Conservation (phyloP, 2,113 vertebrate species). For the Copsychus sechellarum region DNA sequence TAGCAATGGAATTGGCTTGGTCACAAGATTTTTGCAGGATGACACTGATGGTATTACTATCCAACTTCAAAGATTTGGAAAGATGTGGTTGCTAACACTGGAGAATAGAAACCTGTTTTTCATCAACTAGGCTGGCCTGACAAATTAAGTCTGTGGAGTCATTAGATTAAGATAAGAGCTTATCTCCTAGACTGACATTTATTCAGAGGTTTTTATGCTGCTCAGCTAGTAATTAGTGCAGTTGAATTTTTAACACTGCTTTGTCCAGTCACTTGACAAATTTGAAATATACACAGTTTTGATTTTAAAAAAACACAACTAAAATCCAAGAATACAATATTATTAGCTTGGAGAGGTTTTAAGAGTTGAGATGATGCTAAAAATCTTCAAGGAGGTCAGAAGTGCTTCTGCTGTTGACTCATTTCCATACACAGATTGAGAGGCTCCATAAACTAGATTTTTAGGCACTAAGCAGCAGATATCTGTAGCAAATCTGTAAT, state of each 20-base stretch:
- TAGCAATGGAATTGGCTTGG: slow-evolving; percentile 81
- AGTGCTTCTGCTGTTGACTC: slow-evolving; percentile 46
- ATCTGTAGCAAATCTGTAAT: slow-evolving; percentile 57
- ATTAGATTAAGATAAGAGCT: slow-evolving; percentile 99
- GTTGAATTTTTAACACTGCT: slow-evolving; percentile 85
- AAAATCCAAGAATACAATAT: background rate
- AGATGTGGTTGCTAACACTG: slow-evolving; percentile 87
- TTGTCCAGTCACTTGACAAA: slow-evolving; percentile 76
- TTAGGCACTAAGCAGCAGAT: slow-evolving; percentile 15
- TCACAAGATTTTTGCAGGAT: slow-evolving; percentile 81
- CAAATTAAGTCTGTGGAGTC: slow-evolving; percentile 96
- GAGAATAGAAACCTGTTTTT: slow-evolving; percentile 87
- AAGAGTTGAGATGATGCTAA: slow-evolving; percentile 44
- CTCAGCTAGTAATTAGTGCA: slow-evolving; percentile 91
- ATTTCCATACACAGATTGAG: slow-evolving; percentile 46
- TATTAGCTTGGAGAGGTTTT: slow-evolving; percentile 62
- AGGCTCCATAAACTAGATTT: slow-evolving; percentile 39
- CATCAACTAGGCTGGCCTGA: slow-evolving; percentile 89
- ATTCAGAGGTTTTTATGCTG: slow-evolving; percentile 90
- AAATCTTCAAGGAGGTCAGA: slow-evolving; percentile 36
- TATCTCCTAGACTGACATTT: slow-evolving; percentile 95
- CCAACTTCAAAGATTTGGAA: slow-evolving; percentile 86
- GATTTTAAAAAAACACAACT: slow-evolving; percentile 3
- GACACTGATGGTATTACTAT: slow-evolving; percentile 81
- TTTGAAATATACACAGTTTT: slow-evolving; percentile 39